Conservation (phyloP, 2,888 invertebrate species). For the Polydrusus tereticollis region DNA sequence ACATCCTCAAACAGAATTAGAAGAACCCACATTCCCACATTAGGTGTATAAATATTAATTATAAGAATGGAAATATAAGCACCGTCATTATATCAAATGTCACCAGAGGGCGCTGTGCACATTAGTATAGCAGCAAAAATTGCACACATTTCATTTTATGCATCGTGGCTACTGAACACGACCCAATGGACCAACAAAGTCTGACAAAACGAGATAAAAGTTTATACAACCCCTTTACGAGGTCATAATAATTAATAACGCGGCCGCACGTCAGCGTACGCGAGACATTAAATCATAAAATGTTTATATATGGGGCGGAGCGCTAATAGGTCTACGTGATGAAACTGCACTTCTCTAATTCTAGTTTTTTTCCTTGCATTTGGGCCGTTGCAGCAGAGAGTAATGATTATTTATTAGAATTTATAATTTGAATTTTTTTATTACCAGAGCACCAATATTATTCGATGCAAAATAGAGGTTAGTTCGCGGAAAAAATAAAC, state of each 20-base stretch:
- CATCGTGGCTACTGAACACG: slow-evolving; percentile 49
- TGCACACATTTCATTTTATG: slow-evolving; percentile 58
- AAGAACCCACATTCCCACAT: slow-evolving; percentile 14
- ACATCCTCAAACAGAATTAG: neutral
- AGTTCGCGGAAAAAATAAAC: no score
- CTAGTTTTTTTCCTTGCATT: slow-evolving; percentile 29
- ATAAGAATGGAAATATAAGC: slow-evolving; percentile 54
- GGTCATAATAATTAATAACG: slow-evolving; percentile 64
- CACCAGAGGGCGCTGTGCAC: slow-evolving; percentile 55
- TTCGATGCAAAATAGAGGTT: no score
- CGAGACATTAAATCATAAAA: slow-evolving; percentile 64
- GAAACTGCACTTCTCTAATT: slow-evolving; percentile 41
- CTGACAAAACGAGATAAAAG: slow-evolving; percentile 64
- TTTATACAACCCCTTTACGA: slow-evolving; percentile 63
- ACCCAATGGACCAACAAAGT: slow-evolving; percentile 59
- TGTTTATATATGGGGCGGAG: slow-evolving; percentile 61
- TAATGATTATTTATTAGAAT: slow-evolving; percentile 45
- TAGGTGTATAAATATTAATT: slow-evolving; percentile 56
- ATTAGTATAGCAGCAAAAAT: slow-evolving; percentile 56
- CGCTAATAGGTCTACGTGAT: slow-evolving; percentile 55
- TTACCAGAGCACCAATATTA: no score
- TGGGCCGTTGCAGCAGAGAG: slow-evolving; percentile 10
- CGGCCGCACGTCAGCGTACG: slow-evolving; percentile 55
- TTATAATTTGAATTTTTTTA: slow-evolving; percentile 32
- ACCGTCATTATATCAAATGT: slow-evolving; percentile 59